Evolutionary conservation across 2,113 vertebrate genomes (phyloP).

Genomic region (Motacilla alba): DNA sequence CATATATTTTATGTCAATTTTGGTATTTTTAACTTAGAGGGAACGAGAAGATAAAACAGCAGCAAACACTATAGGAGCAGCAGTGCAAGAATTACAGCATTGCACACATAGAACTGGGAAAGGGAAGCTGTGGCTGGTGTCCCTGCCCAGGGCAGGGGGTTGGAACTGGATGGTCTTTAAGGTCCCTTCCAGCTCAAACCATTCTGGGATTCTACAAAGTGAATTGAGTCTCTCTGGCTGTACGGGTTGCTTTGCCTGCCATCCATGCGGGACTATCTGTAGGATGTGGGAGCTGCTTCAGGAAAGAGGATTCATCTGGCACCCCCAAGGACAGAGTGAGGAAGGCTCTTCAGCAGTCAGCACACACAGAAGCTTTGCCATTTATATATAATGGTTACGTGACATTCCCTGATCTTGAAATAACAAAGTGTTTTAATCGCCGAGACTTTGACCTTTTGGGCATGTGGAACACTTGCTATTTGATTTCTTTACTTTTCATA

Average conservation of each 20-base stretch:
- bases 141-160: background rate
- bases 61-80: accelerated
- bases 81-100: accelerated
- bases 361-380: constrained; percentile 23
- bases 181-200: background rate
- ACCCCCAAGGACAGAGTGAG: constrained; percentile 34
- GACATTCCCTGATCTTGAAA: constrained; percentile 60
- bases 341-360: background rate
- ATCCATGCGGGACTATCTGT: background rate
- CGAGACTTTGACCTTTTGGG: constrained; percentile 59
- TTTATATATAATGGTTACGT: constrained; percentile 50
- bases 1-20: background rate
- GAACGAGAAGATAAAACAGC: background rate
- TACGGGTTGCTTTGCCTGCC: background rate
- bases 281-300: background rate
- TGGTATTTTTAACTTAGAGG: background rate
- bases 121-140: background rate
- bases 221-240: background rate
- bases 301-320: background rate
- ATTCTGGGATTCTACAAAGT: background rate
- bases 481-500: constrained; percentile 53
- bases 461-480: constrained; percentile 43
- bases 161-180: background rate
- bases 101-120: background rate
- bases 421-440: constrained; percentile 59